phyloP scores from a whole-genome alignment of 1,140 invertebrate genomes.

The Bombus balteatus region DNA sequence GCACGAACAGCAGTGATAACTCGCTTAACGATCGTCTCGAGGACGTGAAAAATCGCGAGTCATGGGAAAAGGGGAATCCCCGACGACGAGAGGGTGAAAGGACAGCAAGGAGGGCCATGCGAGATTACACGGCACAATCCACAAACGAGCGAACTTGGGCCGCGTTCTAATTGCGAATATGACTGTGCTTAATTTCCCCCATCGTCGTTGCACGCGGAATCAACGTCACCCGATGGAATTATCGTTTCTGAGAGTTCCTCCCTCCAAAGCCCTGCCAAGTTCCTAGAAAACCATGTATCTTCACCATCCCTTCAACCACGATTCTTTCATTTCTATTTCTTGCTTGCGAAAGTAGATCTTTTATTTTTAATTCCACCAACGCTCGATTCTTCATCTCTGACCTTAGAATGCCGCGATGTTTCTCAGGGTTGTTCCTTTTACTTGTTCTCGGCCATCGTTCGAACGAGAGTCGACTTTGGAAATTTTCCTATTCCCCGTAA shows the following conservation, averaged over 20 bases:
- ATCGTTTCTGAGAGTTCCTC: conserved; percentile 17
- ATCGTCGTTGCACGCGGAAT: conserved; percentile 34
- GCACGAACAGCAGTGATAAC: conserved; percentile 23
- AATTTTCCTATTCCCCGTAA: too few relatives aligned
- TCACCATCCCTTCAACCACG: background rate
- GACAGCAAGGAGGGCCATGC: conserved; percentile 18
- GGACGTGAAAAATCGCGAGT: conserved; percentile 68
- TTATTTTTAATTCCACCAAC: background rate
- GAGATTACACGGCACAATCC: conserved; percentile 66
- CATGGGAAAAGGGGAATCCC: conserved; percentile 61
- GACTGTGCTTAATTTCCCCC: conserved; percentile 71
- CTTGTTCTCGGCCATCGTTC: too few relatives aligned
- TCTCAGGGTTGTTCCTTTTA: too few relatives aligned
- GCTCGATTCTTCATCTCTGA: background rate
- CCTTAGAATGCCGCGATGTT: too few relatives aligned
- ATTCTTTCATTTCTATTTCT: background rate
- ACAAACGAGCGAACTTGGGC: conserved; percentile 70
- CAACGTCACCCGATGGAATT: conserved; percentile 47
- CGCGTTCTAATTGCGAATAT: conserved; percentile 72
- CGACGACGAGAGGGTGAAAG: conserved; percentile 30
- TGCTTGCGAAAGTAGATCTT: too few relatives aligned
- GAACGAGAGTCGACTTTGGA: too few relatives aligned
- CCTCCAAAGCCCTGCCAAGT: background rate
- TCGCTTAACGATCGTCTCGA: conserved; percentile 60
- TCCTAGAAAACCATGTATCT: background rate